Evolutionary conservation across 2,888 invertebrate genomes (phyloP), one percentile per base, ranked within the genome.

Genomic region (Nipponacmea schrenckii): DNA sequence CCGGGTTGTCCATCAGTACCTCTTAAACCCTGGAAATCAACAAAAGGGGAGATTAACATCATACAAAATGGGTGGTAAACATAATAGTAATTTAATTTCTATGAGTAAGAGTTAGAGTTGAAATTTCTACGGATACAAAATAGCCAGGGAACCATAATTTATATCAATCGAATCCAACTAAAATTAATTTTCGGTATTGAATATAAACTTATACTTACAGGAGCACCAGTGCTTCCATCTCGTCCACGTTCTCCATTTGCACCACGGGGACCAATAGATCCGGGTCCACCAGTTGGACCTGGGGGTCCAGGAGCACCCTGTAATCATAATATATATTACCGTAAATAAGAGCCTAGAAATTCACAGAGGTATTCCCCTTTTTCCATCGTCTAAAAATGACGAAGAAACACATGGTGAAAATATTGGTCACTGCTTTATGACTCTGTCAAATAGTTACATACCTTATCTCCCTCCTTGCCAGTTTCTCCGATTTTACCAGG

Each of bases 1-100:
- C 95, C 95, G 27, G 92, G 92, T 69, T 92, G 91, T 46, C 95
- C 85, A 64, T 85, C 85, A 45, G 77, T 74, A 71, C 85, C 85
- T 27, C 83, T 70, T 10, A 80, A 64, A 70, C 85, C 85, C 85
- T 85, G 67, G 8, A 69, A 68, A 39, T 27, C 67, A n/a, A 62
- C 10, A 50, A 56, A 7, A 17, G 62, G 2, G 15, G n/a, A 50
- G 46, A n/a, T 48, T 5, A 15, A 24, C 14, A 56, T 24, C 20
- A 14, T 56, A 14, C 20, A 56, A 39, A 39, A 39, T 5, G 10
- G 5, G 31, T 3, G 2, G 31, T 3, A 2, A 31, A 31, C 31
- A 3, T 2, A 3, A 31, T 31, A 31, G 31, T 31, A 5, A 31
- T 31, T 31, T 31, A 31, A 3, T 31, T 31, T 3, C 31, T 31